phyloP scores from a whole-genome alignment of 2,113 vertebrate genomes.

The Arvicanthis niloticus region DNA sequence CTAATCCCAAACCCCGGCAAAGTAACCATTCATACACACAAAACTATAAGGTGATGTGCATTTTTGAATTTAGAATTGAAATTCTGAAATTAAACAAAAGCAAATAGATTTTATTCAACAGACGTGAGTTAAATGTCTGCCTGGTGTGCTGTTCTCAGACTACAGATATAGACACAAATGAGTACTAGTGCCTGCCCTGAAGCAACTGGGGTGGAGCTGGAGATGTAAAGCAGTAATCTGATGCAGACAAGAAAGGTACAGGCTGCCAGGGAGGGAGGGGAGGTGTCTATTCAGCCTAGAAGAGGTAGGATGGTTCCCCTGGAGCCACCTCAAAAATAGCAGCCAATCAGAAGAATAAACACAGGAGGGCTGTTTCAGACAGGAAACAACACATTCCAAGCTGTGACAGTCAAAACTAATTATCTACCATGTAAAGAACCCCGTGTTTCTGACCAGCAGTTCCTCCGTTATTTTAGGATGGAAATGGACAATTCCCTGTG shows the following conservation, averaged over 20 bases:
- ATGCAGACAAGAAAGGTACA: neutral
- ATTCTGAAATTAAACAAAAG: conserved; percentile 50
- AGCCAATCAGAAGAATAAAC: neutral
- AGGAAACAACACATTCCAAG: neutral
- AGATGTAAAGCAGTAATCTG: neutral
- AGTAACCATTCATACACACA: conserved; percentile 25
- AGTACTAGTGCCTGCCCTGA: neutral
- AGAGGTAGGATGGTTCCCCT: neutral
- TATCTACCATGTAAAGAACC: neutral
- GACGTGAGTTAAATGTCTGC: neutral
- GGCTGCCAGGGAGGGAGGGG: neutral
- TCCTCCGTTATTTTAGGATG: neutral
- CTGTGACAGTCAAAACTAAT: neutral
- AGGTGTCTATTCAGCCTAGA: neutral
- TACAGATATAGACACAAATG: neutral
- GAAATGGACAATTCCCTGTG: neutral
- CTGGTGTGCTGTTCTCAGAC: neutral
- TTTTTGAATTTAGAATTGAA: conserved; percentile 42
- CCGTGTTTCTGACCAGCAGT: neutral
- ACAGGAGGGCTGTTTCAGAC: neutral
- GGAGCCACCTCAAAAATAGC: neutral
- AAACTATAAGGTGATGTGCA: conserved; percentile 5
- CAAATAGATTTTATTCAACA: conserved; percentile 3
- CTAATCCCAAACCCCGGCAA: conserved; percentile 33
- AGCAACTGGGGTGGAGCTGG: neutral